These are phyloP conservation scores for Eriocheir sinensis DNA, from an alignment of 1,140 invertebrate genomes.

Conservation along the genomic window DNA sequence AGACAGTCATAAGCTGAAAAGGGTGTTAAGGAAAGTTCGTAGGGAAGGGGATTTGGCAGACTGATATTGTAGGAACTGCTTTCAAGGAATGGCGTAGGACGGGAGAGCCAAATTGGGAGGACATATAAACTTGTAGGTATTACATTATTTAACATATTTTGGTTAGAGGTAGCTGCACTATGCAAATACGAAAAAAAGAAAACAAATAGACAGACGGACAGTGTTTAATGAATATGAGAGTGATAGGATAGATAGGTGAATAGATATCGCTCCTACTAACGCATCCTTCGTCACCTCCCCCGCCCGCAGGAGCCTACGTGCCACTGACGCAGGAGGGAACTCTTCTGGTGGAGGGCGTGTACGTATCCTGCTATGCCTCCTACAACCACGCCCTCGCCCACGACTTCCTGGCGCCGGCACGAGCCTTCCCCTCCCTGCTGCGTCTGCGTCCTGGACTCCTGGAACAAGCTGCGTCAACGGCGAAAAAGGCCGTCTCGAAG, in stretches of 20 bases:
- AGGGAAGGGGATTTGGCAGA: no score
- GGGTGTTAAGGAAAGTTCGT: no score
- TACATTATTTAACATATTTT: no score
- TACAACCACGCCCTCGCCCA: slow-evolving; percentile 81
- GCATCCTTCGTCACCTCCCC: not conserved
- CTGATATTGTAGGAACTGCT: no score
- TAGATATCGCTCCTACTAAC: not conserved
- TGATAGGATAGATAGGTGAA: not conserved
- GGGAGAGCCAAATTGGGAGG: no score
- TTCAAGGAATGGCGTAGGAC: no score
- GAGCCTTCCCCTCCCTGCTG: slow-evolving; percentile 77
- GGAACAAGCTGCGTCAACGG: not conserved
- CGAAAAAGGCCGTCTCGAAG: not conserved
- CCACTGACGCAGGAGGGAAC: slow-evolving; percentile 82
- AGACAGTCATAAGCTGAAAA: no score
- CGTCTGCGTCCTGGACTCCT: slow-evolving; percentile 54
- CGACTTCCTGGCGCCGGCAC: slow-evolving; percentile 80
- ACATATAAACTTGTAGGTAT: no score
- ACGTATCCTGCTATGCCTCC: slow-evolving; percentile 82
- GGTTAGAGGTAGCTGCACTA: no score
- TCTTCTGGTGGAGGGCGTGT: slow-evolving; percentile 81
- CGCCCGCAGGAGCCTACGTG: slow-evolving; percentile 80
- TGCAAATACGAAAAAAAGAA: no score
- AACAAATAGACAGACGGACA: no score
- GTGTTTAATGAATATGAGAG: no score